These are phyloP conservation scores for Lottia scabra DNA, from an alignment of 2,888 invertebrate genomes.

Conservation along the genomic window DNA sequence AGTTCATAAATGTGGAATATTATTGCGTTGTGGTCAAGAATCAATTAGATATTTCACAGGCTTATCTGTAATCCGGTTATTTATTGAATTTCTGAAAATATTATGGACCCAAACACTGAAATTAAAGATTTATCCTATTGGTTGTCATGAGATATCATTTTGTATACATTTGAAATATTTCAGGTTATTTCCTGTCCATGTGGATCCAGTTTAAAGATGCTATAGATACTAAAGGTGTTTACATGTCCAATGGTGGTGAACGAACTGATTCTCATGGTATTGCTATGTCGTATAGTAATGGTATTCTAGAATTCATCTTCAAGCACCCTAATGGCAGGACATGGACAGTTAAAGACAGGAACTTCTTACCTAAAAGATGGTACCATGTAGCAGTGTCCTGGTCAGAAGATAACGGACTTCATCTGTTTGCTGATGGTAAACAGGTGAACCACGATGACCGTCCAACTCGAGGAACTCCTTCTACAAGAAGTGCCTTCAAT, in stretches of 20 bases:
- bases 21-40: too few relatives aligned
- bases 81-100: too few relatives aligned
- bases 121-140: too few relatives aligned
- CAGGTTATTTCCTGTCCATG: constrained; percentile 64
- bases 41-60: too few relatives aligned
- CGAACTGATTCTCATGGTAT: constrained; percentile 59
- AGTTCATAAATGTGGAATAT: too few relatives aligned
- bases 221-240: constrained; percentile 50
- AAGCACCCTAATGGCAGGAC: constrained; percentile 53
- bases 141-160: too few relatives aligned
- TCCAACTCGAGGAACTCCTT: constrained; percentile 7
- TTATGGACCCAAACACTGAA: too few relatives aligned
- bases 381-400: constrained; percentile 65
- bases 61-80: too few relatives aligned
- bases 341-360: constrained; percentile 50
- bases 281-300: constrained; percentile 62
- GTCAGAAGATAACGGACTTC: constrained; percentile 44
- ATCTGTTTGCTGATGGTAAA: constrained; percentile 61
- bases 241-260: constrained; percentile 67
- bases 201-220: constrained; percentile 61
- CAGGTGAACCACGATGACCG: constrained; percentile 35
- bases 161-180: too few relatives aligned
- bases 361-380: constrained; percentile 58
- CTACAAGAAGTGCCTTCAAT: constrained; percentile 33
- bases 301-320: constrained; percentile 61